Percentiles rank a stretch among this genome's conserved stretches.
Conservation (phyloP, 2,888 invertebrate genomes). For the Portevinia maculata region DNA sequence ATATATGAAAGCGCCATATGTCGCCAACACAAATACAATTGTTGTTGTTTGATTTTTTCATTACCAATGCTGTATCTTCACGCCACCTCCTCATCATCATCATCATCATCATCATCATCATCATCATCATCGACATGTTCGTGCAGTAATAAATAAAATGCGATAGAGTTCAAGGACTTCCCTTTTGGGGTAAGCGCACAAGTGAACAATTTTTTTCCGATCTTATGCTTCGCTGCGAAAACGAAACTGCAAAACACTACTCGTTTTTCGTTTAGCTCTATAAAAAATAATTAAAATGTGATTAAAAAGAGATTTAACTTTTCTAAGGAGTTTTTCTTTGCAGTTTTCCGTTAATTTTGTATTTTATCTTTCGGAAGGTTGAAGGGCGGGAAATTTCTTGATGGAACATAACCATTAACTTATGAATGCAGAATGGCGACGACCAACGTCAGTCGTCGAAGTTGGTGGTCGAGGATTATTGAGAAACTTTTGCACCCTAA, state of each 20-base stretch:
- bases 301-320: slow-evolving; percentile 63
- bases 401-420: slow-evolving; percentile 15
- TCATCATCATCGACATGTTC: slow-evolving; percentile 46
- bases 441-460: neutral
- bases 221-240: slow-evolving; percentile 35
- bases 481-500: slow-evolving; percentile 21
- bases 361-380: too few species aligned
- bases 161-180: slow-evolving; percentile 51
- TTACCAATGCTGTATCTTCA: neutral
- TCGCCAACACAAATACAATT: neutral
- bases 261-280: slow-evolving; percentile 20
- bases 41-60: slow-evolving; percentile 18
- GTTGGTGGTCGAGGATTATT: slow-evolving; percentile 30
- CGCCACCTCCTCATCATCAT: slow-evolving; percentile 6
- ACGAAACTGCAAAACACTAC: slow-evolving; percentile 15
- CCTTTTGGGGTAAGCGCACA: neutral
- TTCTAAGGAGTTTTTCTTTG: slow-evolving; percentile 5
- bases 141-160: slow-evolving; percentile 50
- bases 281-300: slow-evolving; percentile 71
- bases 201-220: slow-evolving; percentile 9
- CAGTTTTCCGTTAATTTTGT: slow-evolving; percentile 17
- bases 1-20: slow-evolving; percentile 13
- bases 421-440: neutral
- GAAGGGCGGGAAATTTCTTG: neutral
- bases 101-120: slow-evolving; percentile 35